Evolutionary conservation across 2,113 vertebrate genomes (phyloP), one percentile per base, ranked within the genome.

Genomic region (Planiliza haematocheilus): DNA sequence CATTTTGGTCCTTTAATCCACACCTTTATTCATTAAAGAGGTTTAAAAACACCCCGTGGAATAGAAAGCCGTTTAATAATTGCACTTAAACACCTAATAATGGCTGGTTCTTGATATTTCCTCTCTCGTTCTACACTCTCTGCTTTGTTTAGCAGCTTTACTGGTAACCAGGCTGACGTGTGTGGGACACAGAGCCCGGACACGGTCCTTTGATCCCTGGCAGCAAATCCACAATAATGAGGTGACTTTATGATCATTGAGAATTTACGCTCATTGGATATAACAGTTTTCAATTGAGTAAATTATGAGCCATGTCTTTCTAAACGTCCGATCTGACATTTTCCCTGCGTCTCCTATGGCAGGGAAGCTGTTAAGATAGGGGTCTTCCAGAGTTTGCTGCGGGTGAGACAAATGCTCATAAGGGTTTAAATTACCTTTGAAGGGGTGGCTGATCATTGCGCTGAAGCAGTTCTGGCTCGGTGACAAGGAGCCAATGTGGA

Each of bases 361-460:
- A 62, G 62, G 8, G n/a, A 41, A 48, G 50, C 55, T 17, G 50
- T 77, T 76, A 70, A 73, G 20, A 55, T 61, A 64, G 52, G 56
- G 52, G 21, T 79, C 57, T 69, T 46, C 17, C 65, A 76, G 62
- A 84, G 77, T 77, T 60, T 79, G 75, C 63, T 63, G 51, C 46
- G 69, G 79, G 58, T 82, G 70, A 72, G 74, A 82, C 70, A 84
- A 45, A 81, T 56, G 57, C 75, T 87, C 65, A 20, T 18, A 12
- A n/a, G 36, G 63, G 73, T 63, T 81, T 75, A 42, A 85, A 72
- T 86, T 74, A 74, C 81, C 67, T 79, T 74, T 81, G 82, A 86
- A 74, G 81, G 69, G 46, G 70, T 39, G 17, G 73, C 60, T 74
- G 71, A 76, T 88, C 78, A 70, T 36, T 20, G 72, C 39, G 62